Conservation (phyloP, 92 coral and sea anemone genomes). For the Anthopleura xanthogrammica region DNA sequence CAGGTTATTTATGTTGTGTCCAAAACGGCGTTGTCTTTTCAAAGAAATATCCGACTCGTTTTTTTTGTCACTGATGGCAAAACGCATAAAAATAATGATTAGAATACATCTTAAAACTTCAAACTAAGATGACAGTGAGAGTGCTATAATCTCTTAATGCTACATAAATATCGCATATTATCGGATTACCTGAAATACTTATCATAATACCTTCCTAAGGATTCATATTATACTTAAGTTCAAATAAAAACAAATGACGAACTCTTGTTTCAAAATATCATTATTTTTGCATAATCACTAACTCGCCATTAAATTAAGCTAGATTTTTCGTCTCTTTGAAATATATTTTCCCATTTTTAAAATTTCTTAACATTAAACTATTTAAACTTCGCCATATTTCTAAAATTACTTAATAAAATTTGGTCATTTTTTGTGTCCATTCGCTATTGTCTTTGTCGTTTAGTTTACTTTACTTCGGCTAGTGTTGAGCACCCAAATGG, state of each 20-base stretch:
- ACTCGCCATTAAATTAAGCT: background rate
- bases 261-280: background rate
- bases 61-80: background rate
- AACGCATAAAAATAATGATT: background rate
- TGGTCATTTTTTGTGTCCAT: background rate
- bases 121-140: background rate
- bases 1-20: background rate
- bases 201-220: background rate
- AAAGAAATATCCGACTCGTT: background rate
- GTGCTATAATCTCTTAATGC: constrained; percentile 11
- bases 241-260: background rate
- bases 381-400: no score
- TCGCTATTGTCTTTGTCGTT: background rate
- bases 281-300: background rate
- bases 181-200: constrained; percentile 15
- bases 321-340: no score
- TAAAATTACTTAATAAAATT: no score
- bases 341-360: background rate
- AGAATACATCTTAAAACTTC: constrained; percentile 7
- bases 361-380: background rate
- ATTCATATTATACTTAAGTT: background rate
- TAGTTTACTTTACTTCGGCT: background rate
- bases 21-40: background rate
- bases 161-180: constrained; percentile 4
- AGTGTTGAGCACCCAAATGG: background rate